phyloP scores from a whole-genome alignment of 2,888 invertebrate species.

The Ennomos erosarius region DNA sequence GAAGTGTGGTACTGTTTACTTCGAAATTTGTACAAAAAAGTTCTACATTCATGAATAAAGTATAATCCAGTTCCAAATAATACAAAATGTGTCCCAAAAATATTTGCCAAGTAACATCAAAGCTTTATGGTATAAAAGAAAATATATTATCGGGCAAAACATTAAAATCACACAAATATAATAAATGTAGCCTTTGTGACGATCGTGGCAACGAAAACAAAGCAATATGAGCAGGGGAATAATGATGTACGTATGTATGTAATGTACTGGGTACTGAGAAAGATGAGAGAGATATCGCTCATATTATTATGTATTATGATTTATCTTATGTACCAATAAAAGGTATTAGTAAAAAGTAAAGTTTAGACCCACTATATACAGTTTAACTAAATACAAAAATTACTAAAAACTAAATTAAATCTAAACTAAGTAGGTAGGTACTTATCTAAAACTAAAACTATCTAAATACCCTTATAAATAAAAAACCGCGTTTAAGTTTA shows the following conservation, averaged over 20 bases:
- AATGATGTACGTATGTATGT: conserved; percentile 36
- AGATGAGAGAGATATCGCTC: neutral
- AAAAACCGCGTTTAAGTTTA: too few relatives aligned
- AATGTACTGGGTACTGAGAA: conserved; percentile 6
- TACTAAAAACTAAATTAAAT: too few relatives aligned
- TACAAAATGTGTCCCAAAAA: conserved; percentile 16
- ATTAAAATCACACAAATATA: conserved; percentile 44
- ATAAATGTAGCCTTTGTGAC: conserved; percentile 44
- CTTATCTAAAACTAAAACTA: too few relatives aligned
- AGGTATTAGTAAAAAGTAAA: too few relatives aligned
- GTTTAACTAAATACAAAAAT: too few relatives aligned
- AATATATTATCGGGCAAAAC: conserved; percentile 46
- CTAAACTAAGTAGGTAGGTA: too few relatives aligned
- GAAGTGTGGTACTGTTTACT: too few relatives aligned
- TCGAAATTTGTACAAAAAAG: conserved; percentile 2
- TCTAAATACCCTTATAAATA: too few relatives aligned
- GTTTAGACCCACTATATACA: too few relatives aligned
- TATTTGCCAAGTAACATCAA: conserved; percentile 38
- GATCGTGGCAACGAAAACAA: conserved; percentile 46
- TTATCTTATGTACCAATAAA: too few relatives aligned
- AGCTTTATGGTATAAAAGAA: conserved; percentile 44
- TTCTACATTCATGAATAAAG: neutral
- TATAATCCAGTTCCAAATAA: conserved; percentile 19
- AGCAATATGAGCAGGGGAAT: conserved; percentile 41
- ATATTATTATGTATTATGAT: too few relatives aligned